Evolutionary conservation across 2,113 vertebrate species (phyloP), one percentile per base, ranked within the genome.

Genomic region (Poeciliopsis retropinna): DNA sequence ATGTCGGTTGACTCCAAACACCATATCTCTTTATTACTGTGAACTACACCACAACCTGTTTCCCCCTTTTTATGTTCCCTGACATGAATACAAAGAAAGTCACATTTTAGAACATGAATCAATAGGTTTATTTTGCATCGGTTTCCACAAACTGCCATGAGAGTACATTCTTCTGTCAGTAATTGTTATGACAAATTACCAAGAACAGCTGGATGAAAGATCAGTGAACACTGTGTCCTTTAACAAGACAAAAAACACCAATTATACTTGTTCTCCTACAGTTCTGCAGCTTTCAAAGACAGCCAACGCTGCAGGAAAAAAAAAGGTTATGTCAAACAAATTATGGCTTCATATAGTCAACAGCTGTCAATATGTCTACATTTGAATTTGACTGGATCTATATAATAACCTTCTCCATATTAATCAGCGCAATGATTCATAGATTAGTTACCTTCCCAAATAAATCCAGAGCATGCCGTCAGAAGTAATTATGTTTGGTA

Each of bases 401-500:
- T 60, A 37, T 34, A 72, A 14, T n/a, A 17, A 27, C 6, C 22
- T 19, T 47, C 17, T 47, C 44, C 44, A 12, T n/a, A 37, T 41
- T 44, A 73, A 34, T 41, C 11, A 78, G n/a, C 44, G 13, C 12
- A 13, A 72, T 63, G 2, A 37, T 15, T 51, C 70, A 29, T 31
- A 19, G 11, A 25, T 1, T n/a, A 64, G 70, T 67, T 28, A 67
- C 60, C 61, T 64, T 67, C 62, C 25, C 32, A 32, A 71, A 27
- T 67, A 67, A 12, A 41, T 44, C 73, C 19, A 30, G 25, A 37
- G 10, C 29, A 17, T 14, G 44, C 60, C 27, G 29, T 65, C 74
- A 54, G 39, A 73, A 68, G 31, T 70, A 70, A 79, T 76, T 67
- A 61, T 32, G 64, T 74, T 63, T 64, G 27, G 60, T 72, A 41